Evolutionary conservation across 2,888 invertebrate species (phyloP), one percentile per base, ranked within the genome.

Genomic region (Andrena fulva): DNA sequence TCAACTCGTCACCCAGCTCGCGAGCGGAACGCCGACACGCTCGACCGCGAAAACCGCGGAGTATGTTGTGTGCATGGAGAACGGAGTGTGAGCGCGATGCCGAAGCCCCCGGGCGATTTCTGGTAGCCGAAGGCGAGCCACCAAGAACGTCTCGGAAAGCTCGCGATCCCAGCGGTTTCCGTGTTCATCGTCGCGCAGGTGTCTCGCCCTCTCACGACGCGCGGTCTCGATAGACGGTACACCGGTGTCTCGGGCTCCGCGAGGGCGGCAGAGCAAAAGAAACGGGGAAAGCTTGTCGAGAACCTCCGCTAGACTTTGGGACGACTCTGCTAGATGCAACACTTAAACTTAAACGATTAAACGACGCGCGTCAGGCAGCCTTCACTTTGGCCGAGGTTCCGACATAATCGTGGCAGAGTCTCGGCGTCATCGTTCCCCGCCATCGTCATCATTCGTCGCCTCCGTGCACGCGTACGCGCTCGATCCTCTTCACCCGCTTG

Each of bases 301-400:
- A 93, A 93, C 89, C 93, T 93, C 93, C 92, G 93, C 93, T 93
- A 93, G 93, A 93, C 93, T 89, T 89, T 85, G 87, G 89, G 89
- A 86, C 85, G 59, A 84, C 56, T 85, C 80, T 82, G 84, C 70
- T 79, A 59, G 76, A 85, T 70, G 72, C 70, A 33, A 76, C 64
- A 27, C 24, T 56, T 77, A 77, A 79, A 79, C 52, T 24, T 24
- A 24, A 10, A 7, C 66, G 60, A 78, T 73, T 62, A 33, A 71
- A 56, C 70, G 69, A 71, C 52, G 69, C 67, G 71, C 67, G 71
- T 72, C 72, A 77, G 80, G 85, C 82, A 88, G 86, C 89, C 92
- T 90, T 91, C 87, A 92, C 93, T 93, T 93, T 93, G 92, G 93
- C 93, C 92, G 93, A 91, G 93, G 93, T 93, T 93, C 93, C 90